These are phyloP conservation scores for Vimba vimba DNA, from an alignment of 2,113 vertebrate genomes.

Conservation along the genomic window DNA sequence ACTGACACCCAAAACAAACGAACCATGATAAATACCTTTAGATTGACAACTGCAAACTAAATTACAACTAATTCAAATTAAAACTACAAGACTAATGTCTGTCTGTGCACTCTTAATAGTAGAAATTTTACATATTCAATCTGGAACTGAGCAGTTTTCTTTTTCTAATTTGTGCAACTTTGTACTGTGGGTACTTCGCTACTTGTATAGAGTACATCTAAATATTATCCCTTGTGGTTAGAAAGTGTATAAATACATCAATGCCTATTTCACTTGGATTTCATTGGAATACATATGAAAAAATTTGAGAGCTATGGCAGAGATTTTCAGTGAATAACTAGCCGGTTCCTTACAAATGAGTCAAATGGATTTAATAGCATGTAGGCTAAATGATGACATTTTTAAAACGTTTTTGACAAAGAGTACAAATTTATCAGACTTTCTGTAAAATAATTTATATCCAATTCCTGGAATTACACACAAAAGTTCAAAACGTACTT, in stretches of 20 bases:
- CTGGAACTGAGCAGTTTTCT: not conserved
- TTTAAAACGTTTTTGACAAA: not conserved
- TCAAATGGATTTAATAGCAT: not conserved
- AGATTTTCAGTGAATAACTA: not conserved
- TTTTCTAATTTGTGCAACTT: not conserved
- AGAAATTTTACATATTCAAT: not conserved
- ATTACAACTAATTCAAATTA: not conserved
- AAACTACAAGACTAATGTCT: not conserved
- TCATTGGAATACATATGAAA: too few species aligned
- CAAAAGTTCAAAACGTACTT: constrained; percentile 1
- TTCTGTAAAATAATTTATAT: not conserved
- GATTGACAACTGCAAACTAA: too few species aligned
- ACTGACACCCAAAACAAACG: too few species aligned
- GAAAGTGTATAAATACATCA: not conserved
- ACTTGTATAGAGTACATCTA: not conserved
- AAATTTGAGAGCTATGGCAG: too few species aligned
- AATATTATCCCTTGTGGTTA: not conserved
- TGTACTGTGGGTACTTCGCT: too few species aligned
- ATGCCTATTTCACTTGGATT: too few species aligned
- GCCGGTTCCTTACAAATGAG: not conserved
- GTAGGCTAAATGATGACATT: not conserved
- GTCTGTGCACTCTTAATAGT: not conserved
- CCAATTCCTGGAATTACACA: not conserved
- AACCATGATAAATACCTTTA: too few species aligned
- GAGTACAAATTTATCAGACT: too few species aligned